A percentile compares a stretch with the other conserved stretches of the same genome.
These are phyloP conservation scores for Falco peregrinus DNA, from an alignment of 2,797 vertebrate genomes.

Conservation along the genomic window DNA sequence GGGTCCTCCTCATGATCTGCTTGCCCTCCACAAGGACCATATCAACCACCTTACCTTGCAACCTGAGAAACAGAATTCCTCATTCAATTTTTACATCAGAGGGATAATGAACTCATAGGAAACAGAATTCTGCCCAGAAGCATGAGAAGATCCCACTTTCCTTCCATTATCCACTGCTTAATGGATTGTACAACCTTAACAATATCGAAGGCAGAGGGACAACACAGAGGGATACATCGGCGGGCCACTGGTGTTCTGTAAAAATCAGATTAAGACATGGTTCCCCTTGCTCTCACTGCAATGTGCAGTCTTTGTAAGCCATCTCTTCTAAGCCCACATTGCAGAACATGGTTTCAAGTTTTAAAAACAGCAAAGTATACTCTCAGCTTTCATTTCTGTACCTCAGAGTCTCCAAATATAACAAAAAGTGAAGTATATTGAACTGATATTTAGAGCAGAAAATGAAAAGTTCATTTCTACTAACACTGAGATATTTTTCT, in stretches of 20 bases:
- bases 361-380: neutral
- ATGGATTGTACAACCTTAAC: neutral
- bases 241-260: neutral
- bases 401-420: neutral
- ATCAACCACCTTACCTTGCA: neutral
- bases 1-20: neutral
- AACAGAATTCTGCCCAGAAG: neutral
- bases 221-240: neutral
- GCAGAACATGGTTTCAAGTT: neutral
- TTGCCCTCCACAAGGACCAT: neutral
- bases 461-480: neutral
- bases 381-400: neutral
- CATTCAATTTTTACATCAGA: neutral
- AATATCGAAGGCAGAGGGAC: neutral
- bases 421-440: neutral
- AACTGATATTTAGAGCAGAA: neutral
- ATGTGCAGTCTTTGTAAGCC: neutral
- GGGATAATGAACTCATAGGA: neutral
- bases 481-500: neutral
- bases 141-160: neutral
- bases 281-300: neutral
- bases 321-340: neutral
- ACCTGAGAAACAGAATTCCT: neutral
- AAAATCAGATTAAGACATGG: neutral
- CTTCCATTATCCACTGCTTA: neutral